A percentile compares a stretch with the other conserved stretches of the same genome.
phyloP scores from a whole-genome alignment of 2,888 invertebrate species.

The Apotomis turbidana region DNA sequence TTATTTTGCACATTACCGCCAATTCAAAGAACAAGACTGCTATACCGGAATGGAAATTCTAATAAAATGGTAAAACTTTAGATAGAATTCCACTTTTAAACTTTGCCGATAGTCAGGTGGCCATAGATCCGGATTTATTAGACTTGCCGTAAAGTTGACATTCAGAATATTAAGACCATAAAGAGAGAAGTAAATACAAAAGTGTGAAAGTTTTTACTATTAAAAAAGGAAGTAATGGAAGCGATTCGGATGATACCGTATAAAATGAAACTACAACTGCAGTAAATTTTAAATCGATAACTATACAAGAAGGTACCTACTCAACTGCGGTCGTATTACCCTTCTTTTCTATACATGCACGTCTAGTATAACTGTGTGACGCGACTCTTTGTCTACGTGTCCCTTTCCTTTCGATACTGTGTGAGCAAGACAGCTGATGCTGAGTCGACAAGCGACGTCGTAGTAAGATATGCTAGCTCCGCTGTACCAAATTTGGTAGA shows the following conservation, averaged over 20 bases:
- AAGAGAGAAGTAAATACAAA: neutral
- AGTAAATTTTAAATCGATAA: neutral
- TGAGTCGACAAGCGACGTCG: too few relatives aligned
- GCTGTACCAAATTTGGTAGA: too few relatives aligned
- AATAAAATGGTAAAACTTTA: constrained; percentile 31
- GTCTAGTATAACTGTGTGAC: too few relatives aligned
- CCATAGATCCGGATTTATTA: constrained; percentile 29
- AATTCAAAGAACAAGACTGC: constrained; percentile 12
- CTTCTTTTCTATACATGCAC: too few relatives aligned
- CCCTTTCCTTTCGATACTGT: too few relatives aligned
- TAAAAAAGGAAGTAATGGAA: neutral
- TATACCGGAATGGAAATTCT: constrained; percentile 24
- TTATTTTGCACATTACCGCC: constrained; percentile 10
- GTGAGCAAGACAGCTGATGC: too few relatives aligned
- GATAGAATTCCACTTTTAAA: constrained; percentile 32
- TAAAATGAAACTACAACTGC: neutral
- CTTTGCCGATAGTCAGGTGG: constrained; percentile 27
- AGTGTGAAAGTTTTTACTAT: neutral
- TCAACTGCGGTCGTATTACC: too few relatives aligned
- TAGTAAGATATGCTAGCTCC: too few relatives aligned
- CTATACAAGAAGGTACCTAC: too few relatives aligned
- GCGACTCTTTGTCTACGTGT: too few relatives aligned
- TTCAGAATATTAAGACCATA: neutral
- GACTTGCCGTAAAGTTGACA: constrained; percentile 24
- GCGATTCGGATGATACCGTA: neutral